Percentiles rank a stretch among this genome's conserved stretches.
phyloP scores from a whole-genome alignment of 2,113 vertebrate species.

The Nycticryphes semicollaris region DNA sequence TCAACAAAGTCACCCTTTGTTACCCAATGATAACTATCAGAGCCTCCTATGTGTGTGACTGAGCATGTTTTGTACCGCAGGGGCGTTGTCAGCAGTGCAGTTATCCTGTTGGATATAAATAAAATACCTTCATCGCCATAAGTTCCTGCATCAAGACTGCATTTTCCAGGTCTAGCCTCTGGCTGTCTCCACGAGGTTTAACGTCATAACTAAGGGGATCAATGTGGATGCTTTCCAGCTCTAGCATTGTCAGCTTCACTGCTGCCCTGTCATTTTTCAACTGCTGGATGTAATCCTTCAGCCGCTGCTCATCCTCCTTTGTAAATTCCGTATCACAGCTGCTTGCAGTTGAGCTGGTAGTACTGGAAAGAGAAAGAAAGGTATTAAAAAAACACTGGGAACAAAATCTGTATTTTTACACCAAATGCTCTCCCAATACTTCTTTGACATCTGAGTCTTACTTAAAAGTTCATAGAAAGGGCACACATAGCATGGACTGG shows the following conservation, averaged over 20 bases:
- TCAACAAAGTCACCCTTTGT: not conserved
- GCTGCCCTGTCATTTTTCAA: slow-evolving; percentile 87
- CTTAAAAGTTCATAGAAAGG: not conserved
- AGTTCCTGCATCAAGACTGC: slow-evolving; percentile 91
- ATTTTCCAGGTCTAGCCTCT: slow-evolving; percentile 88
- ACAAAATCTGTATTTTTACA: not conserved
- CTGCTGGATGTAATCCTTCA: slow-evolving; percentile 89
- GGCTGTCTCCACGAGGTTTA: slow-evolving; percentile 84
- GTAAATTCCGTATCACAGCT: slow-evolving; percentile 88
- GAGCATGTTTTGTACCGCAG: not conserved
- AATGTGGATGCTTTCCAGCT: slow-evolving; percentile 88
- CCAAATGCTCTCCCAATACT: not conserved
- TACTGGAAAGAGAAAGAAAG: slow-evolving; percentile 68
- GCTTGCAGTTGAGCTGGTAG: slow-evolving; percentile 88
- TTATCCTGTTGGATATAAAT: not conserved
- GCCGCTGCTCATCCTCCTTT: slow-evolving; percentile 86
- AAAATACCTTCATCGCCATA: slow-evolving; percentile 91
- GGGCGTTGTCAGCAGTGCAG: not conserved
- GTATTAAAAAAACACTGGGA: not conserved
- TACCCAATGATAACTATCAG: not conserved
- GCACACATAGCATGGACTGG: fast-evolving
- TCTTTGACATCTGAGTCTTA: not conserved
- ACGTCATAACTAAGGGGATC: slow-evolving; percentile 85
- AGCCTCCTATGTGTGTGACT: not conserved
- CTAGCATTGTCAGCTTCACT: slow-evolving; percentile 87